Base-by-base conservation (phyloP, 1,140 invertebrate species). In the Polypedilum vanderplanki region DNA sequence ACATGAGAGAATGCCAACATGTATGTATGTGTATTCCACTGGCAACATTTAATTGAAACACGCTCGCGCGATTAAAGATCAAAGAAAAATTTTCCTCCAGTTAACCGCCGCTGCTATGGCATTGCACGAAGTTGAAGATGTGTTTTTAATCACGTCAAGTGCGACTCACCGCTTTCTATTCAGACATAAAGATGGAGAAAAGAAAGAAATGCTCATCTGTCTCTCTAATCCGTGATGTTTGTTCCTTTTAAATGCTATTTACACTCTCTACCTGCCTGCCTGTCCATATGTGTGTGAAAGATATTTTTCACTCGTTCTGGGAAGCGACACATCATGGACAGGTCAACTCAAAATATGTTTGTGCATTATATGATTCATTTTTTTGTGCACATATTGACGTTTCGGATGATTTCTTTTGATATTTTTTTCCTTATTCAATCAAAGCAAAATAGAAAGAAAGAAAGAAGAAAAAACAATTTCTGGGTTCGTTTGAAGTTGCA, bases 121-220 rank as follows among this genome's bases (percentile, higher is more conserved):
- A 57, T 57, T 57, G 46, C 46, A 57, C 46, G 46, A 57, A 57
- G 10, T n/a, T n/a, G 46, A 57, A 57, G 24, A 33, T 18, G 18
- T 70, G 65, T 70, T 70, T 70, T 70, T 70, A 70, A 70, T 70
- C 65, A 70, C 65, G 65, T 70, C 65, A 70, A 70, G 20, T n/a
- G 46, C 46, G 46, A 57, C 4, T n/a, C 46, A 15, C 46, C n/a
- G 46, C 46, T 57, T 57, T 57, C 46, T 57, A n/a, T 57, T n/a
- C 46, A 33, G 24, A 33, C 24, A 33, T 33, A 33, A 33, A 33
- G 24, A n/a, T n/a, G n/a, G n/a, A n/a, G n/a, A n/a, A n/a, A n/a
- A n/a, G n/a, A n/a, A n/a, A 18, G n/a, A 18, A 18, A 70, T 70
- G 65, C 65, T 70, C 65, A 70, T 70, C 65, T 70, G 65, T 70